Evolutionary conservation across 2,113 vertebrate genomes (phyloP).

Genomic region (Puffinus mauretanicus): DNA sequence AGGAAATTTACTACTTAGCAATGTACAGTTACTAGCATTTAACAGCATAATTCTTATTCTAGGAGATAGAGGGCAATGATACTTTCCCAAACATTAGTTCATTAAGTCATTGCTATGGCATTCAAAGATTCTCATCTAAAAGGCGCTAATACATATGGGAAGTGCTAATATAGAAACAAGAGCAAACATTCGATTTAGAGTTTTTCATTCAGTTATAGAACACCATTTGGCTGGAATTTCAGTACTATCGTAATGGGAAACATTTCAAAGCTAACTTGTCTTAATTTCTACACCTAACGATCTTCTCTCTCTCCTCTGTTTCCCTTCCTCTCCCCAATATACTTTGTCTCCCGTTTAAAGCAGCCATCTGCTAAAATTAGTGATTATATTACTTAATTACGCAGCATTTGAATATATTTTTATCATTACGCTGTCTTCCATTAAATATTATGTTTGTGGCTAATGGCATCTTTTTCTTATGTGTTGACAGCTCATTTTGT

Average conservation of each 20-base stretch:
- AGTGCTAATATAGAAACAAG: not conserved
- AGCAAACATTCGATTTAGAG: not conserved
- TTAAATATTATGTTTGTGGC: slow-evolving; percentile 41
- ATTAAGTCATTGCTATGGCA: not conserved
- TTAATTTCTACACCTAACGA: not conserved
- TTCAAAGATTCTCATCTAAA: not conserved
- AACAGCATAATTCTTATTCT: not conserved
- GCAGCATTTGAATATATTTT: slow-evolving; percentile 14
- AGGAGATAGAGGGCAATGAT: not conserved
- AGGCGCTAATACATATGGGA: not conserved
- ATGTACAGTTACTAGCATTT: not conserved
- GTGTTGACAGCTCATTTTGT: not conserved
- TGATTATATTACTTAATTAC: slow-evolving; percentile 28
- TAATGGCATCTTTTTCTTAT: slow-evolving; percentile 48
- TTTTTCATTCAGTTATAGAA: not conserved
- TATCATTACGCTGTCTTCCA: not conserved
- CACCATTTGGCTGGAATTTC: not conserved
- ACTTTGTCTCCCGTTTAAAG: not conserved
- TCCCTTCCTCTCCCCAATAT: not conserved
- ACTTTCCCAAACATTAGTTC: not conserved
- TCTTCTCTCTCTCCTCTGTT: not conserved
- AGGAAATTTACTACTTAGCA: not conserved
- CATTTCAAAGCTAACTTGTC: not conserved
- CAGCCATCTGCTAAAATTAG: slow-evolving; percentile 33
- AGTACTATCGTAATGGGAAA: not conserved